Conservation (phyloP, 2,113 vertebrate species). For the Tauraco erythrolophus region DNA sequence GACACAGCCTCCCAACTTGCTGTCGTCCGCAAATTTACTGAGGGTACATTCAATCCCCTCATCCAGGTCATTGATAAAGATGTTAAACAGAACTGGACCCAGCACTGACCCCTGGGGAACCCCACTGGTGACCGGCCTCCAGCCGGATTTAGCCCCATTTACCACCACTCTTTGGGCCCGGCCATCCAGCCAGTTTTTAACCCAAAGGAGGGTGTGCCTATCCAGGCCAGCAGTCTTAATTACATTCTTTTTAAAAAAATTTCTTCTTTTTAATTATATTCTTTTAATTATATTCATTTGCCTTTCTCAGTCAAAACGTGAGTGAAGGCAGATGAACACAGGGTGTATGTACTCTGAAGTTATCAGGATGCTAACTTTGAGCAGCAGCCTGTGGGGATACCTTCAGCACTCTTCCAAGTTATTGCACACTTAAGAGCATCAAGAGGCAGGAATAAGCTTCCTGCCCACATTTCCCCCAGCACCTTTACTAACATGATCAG, state of each 20-base stretch:
- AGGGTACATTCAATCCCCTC: too few species aligned
- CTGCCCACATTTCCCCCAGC: background rate
- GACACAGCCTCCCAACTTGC: too few species aligned
- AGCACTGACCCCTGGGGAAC: too few species aligned
- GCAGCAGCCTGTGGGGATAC: background rate
- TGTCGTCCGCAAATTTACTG: too few species aligned
- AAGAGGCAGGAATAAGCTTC: background rate
- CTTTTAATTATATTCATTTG: background rate
- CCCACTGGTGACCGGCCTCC: too few species aligned
- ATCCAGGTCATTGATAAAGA: too few species aligned
- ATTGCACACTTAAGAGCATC: background rate
- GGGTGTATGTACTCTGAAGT: background rate
- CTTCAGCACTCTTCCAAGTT: background rate
- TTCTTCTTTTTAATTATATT: background rate
- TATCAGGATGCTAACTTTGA: background rate
- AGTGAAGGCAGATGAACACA: background rate
- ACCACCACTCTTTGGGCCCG: too few species aligned
- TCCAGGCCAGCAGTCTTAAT: background rate
- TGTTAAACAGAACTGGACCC: too few species aligned
- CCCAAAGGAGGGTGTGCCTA: too few species aligned
- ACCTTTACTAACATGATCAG: background rate
- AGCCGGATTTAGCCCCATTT: too few species aligned
- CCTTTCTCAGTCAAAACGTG: background rate
- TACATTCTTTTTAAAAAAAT: background rate
- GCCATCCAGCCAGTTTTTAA: too few species aligned